These are phyloP conservation scores for Andrena trimmerana DNA, from an alignment of 2,888 invertebrate genomes.

Conservation along the genomic window DNA sequence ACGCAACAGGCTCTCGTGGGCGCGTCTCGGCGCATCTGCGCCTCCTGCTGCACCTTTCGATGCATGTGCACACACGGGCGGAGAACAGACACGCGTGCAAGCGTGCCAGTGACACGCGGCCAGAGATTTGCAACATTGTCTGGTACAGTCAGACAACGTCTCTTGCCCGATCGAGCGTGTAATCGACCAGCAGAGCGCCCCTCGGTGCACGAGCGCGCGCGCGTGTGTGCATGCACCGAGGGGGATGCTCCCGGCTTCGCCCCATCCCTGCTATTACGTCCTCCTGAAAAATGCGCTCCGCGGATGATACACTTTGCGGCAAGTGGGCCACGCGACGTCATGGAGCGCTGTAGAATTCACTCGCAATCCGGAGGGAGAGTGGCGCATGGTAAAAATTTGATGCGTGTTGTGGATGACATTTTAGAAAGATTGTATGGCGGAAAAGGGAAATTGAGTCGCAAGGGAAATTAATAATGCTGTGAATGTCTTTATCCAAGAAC, in stretches of 20 bases:
- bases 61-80: slow-evolving; percentile 19
- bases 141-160: slow-evolving; percentile 66
- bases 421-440: background rate
- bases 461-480: background rate
- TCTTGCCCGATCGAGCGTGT: slow-evolving; percentile 72
- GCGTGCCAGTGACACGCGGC: slow-evolving; percentile 40
- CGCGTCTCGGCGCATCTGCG: slow-evolving; percentile 46
- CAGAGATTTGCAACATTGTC: slow-evolving; percentile 69
- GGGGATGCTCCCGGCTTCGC: slow-evolving; percentile 15
- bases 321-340: slow-evolving; percentile 26
- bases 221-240: slow-evolving; percentile 24
- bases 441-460: background rate
- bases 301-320: slow-evolving; percentile 36
- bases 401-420: background rate
- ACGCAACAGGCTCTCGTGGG: slow-evolving; percentile 70
- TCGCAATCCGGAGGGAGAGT: background rate
- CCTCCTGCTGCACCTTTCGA: slow-evolving; percentile 43
- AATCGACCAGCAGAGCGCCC: slow-evolving; percentile 68
- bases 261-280: slow-evolving; percentile 29
- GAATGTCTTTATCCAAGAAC: too few species aligned
- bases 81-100: slow-evolving; percentile 3
- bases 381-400: background rate
- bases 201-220: slow-evolving; percentile 36
- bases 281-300: slow-evolving; percentile 45
- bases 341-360: slow-evolving; percentile 25